Conservation (phyloP, 2,888 invertebrate genomes). For the Alentia gelatinosa region DNA sequence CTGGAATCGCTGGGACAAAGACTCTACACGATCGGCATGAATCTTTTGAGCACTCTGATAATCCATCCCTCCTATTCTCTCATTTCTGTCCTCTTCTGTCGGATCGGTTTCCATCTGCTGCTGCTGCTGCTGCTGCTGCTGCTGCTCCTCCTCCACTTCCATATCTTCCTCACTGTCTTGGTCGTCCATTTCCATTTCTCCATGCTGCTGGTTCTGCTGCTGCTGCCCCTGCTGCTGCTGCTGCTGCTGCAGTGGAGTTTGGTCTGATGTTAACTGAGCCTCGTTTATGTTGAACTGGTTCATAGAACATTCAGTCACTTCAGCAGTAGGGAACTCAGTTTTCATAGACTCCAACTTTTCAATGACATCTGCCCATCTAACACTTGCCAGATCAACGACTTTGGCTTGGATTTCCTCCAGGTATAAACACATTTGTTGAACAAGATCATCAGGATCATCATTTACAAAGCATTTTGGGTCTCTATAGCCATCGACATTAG, state of each 20-base stretch:
- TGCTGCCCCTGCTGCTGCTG: neutral
- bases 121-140: neutral
- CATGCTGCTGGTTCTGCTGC: neutral
- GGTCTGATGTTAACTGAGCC: too few species aligned
- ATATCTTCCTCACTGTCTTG: neutral
- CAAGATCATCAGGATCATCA: constrained; percentile 11
- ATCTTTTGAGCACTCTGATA: neutral
- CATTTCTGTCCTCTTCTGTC: neutral
- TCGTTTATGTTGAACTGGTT: neutral
- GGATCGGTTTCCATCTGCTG: neutral
- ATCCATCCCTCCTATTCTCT: neutral
- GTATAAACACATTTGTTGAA: neutral
- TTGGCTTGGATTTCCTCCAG: neutral
- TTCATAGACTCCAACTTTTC: neutral
- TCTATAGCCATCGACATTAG: neutral
- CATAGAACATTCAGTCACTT: neutral
- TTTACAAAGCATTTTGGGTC: neutral
- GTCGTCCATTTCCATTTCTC: too few species aligned
- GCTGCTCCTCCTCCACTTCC: neutral
- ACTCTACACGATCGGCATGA: neutral
- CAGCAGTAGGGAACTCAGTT: neutral
- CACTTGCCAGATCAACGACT: neutral
- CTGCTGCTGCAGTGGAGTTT: neutral
- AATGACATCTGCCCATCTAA: neutral
- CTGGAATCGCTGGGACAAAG: neutral